These are phyloP conservation scores for Amphilophus citrinellus DNA, from an alignment of 2,113 vertebrate species.

Conservation along the genomic window DNA sequence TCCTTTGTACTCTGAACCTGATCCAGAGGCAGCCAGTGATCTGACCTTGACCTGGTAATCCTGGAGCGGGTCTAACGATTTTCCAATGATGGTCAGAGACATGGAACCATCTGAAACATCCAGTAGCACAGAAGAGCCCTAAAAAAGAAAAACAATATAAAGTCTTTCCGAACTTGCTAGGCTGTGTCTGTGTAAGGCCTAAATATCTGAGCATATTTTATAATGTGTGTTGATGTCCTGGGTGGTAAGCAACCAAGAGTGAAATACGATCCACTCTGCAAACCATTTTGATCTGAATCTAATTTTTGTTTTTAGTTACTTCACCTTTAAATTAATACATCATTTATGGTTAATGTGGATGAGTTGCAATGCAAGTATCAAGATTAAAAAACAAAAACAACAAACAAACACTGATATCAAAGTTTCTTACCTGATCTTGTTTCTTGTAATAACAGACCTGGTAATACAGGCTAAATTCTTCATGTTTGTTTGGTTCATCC, in stretches of 20 bases:
- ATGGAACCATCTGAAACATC: background rate
- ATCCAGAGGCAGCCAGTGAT: background rate
- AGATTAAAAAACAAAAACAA: background rate
- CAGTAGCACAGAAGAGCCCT: constrained; percentile 7
- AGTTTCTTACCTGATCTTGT: constrained; percentile 36
- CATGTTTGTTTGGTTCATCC: background rate
- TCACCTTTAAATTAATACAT: background rate
- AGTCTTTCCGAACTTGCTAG: background rate
- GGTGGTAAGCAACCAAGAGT: no score
- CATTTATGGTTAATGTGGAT: background rate
- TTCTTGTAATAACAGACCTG: constrained; percentile 66
- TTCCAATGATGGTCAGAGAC: constrained; percentile 11
- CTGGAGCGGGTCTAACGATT: constrained; percentile 46
- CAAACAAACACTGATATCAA: background rate
- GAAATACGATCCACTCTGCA: no score
- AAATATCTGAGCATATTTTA: background rate
- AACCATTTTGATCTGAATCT: background rate
- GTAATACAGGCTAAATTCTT: rapidly evolving
- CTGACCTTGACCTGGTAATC: constrained; percentile 67
- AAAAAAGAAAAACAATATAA: background rate
- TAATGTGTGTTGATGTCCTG: background rate
- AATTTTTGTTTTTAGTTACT: background rate
- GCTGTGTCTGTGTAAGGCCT: background rate
- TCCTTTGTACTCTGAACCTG: background rate
- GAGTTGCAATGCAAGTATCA: background rate